Conservation (phyloP, 1,140 invertebrate genomes). For the Berghia stephanieae region DNA sequence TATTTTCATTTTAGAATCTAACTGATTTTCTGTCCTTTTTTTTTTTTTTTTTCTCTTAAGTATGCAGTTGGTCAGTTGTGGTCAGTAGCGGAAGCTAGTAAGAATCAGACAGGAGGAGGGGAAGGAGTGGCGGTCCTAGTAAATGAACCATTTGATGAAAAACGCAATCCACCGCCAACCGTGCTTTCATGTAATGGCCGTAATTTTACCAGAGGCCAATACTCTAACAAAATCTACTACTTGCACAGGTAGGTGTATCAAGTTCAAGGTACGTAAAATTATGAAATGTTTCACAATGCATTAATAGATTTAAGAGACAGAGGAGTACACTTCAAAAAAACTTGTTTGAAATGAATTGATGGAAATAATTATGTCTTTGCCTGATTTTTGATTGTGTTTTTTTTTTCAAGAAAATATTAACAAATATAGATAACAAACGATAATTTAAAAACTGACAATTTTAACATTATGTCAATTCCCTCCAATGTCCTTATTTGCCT, state of each 20-base stretch:
- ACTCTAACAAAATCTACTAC: slow-evolving; percentile 99
- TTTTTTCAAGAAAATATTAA: too few relatives aligned
- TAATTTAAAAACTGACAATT: too few relatives aligned
- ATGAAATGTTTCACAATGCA: too few relatives aligned
- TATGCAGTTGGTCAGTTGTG: slow-evolving; percentile 98
- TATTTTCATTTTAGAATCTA: too few relatives aligned
- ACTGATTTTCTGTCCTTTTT: too few relatives aligned
- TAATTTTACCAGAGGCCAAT: slow-evolving; percentile 93
- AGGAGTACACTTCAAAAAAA: too few relatives aligned
- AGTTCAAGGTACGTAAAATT: too few relatives aligned
- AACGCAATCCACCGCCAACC: slow-evolving; percentile 86
- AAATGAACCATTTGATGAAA: slow-evolving; percentile 63
- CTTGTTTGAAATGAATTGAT: too few relatives aligned
- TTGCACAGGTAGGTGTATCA: slow-evolving; percentile 74
- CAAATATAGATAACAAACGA: too few relatives aligned
- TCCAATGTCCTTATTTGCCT: too few relatives aligned
- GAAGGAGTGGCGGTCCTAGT: slow-evolving; percentile 95
- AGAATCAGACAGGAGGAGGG: slow-evolving; percentile 99
- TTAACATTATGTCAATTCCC: too few relatives aligned
- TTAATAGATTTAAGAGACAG: too few relatives aligned
- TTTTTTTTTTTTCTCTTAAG: slow-evolving; percentile 69
- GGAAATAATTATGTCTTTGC: background rate
- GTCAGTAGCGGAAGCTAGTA: slow-evolving; percentile 97
- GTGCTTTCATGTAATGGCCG: slow-evolving; percentile 83
- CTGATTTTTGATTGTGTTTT: slow-evolving; percentile 19